A percentile compares a stretch with the other conserved stretches of the same genome.
Evolutionary conservation across 2,888 invertebrate genomes (phyloP).

Genomic region (Macrophya annulata): DNA sequence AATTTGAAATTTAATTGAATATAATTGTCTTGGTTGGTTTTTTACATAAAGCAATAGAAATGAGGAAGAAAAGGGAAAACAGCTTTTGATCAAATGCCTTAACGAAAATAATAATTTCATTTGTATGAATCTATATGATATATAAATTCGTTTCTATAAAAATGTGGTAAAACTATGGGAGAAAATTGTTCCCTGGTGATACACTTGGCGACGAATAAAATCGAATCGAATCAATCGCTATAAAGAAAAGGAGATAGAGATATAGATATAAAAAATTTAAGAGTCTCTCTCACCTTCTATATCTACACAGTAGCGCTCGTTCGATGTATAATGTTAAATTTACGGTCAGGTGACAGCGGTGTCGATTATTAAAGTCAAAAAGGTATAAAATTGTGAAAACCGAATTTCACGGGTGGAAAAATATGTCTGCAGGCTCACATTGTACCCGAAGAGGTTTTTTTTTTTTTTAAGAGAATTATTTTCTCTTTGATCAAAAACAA

Average conservation of each 20-base stretch:
- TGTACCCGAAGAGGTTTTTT: background rate
- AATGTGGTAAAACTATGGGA: background rate
- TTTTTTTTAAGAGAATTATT: background rate
- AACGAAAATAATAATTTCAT: background rate
- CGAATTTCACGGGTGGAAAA: background rate
- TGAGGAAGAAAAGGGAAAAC: background rate
- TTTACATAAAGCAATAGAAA: background rate
- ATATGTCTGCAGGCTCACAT: background rate
- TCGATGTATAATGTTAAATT: background rate
- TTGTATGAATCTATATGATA: background rate
- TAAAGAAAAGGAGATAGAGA: background rate
- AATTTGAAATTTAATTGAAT: background rate
- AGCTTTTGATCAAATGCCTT: background rate
- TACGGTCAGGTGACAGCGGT: no score
- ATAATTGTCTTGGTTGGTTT: background rate
- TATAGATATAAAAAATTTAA: background rate
- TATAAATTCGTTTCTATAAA: background rate
- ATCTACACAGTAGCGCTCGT: no score
- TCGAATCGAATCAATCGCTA: constrained; percentile 2
- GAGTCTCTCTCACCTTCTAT: background rate
- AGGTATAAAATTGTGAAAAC: background rate
- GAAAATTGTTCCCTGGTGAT: background rate
- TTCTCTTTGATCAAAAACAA: background rate
- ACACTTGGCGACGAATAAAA: background rate
- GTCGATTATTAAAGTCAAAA: background rate